These are phyloP conservation scores for Engystomops pustulosus DNA, from an alignment of 2,113 vertebrate genomes.

Conservation along the genomic window DNA sequence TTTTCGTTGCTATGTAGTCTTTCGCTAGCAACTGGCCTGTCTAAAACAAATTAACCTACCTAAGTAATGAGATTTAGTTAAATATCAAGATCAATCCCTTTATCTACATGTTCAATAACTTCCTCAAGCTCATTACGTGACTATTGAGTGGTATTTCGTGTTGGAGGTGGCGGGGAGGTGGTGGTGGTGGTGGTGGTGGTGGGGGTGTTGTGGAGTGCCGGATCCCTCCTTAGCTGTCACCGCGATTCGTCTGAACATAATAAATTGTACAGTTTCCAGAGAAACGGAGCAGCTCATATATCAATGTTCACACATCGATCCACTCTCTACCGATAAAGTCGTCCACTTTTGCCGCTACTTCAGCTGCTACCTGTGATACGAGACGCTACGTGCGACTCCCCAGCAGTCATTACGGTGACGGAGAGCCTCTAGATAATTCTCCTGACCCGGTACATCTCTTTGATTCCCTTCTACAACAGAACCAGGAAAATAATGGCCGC, in stretches of 20 bases:
- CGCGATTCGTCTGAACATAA: not conserved
- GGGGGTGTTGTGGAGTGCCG: too few relatives aligned
- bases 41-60: too few relatives aligned
- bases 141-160: too few relatives aligned
- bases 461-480: not conserved
- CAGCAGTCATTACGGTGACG: not conserved
- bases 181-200: too few relatives aligned
- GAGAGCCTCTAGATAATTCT: not conserved
- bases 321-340: not conserved
- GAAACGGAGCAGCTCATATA: not conserved
- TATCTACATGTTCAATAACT: too few relatives aligned
- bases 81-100: too few relatives aligned
- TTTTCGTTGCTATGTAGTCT: too few relatives aligned
- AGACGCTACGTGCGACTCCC: not conserved
- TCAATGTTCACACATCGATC: not conserved
- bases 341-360: not conserved
- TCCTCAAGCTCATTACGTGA: too few relatives aligned
- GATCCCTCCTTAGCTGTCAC: not conserved
- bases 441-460: conserved; percentile 1
- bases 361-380: not conserved
- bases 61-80: too few relatives aligned
- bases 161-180: too few relatives aligned
- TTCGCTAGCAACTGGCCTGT: too few relatives aligned
- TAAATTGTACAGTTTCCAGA: not conserved
- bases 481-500: conserved; percentile 31